Evolutionary conservation across 2,888 invertebrate genomes (phyloP).

Genomic region (Melitaea athalia): DNA sequence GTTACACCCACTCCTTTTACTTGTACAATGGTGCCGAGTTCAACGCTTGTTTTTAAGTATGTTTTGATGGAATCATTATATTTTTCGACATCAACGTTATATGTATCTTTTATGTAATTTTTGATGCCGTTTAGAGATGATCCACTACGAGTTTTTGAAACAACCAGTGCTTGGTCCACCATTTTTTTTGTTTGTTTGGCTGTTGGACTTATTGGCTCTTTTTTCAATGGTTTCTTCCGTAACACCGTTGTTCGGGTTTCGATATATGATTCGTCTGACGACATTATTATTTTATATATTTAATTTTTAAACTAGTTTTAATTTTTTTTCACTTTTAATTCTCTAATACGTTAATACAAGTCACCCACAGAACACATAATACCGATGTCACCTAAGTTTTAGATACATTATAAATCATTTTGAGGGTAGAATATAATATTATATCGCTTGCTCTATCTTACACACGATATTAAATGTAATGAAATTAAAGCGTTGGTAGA

Average conservation of each 20-base stretch:
- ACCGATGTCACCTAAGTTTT: too few relatives aligned
- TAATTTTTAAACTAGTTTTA: neutral
- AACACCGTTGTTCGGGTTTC: conserved; percentile 49
- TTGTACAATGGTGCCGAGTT: conserved; percentile 62
- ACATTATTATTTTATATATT: conserved; percentile 29
- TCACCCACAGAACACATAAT: too few relatives aligned
- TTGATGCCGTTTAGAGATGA: conserved; percentile 69
- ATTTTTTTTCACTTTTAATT: neutral
- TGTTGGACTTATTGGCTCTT: conserved; percentile 32
- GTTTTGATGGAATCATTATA: conserved; percentile 63
- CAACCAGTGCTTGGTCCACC: conserved; percentile 59
- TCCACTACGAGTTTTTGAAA: conserved; percentile 63
- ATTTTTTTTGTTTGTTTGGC: conserved; percentile 58
- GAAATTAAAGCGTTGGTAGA: too few relatives aligned
- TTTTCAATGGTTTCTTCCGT: conserved; percentile 42
- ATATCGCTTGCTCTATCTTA: too few relatives aligned
- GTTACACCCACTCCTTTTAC: conserved; percentile 65
- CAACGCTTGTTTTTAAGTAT: conserved; percentile 58
- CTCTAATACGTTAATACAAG: neutral
- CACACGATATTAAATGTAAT: too few relatives aligned
- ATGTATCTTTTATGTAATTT: conserved; percentile 61
- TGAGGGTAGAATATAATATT: too few relatives aligned
- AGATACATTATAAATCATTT: too few relatives aligned
- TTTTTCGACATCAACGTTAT: conserved; percentile 57
- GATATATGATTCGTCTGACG: conserved; percentile 37